Percentiles rank a stretch among this genome's conserved stretches.
Conservation (phyloP, 1,140 invertebrate species). For the Thrips palmi region DNA sequence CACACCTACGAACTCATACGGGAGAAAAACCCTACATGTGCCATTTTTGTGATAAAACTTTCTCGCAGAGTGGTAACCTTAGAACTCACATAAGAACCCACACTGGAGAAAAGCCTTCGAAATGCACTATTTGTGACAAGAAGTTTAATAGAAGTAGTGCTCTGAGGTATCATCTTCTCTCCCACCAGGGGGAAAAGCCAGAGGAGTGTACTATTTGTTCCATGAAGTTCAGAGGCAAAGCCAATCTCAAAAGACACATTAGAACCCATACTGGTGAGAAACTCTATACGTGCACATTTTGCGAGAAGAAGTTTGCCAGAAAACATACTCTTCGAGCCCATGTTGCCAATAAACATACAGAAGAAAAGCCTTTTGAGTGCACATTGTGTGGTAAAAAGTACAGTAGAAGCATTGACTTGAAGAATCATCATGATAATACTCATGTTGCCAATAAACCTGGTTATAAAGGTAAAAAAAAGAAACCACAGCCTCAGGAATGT, state of each 20-base stretch:
- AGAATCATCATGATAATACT: conserved; percentile 24
- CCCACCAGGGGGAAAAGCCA: conserved; percentile 14
- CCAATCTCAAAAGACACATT: conserved; percentile 26
- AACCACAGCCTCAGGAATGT: too few relatives aligned
- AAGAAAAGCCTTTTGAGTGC: conserved; percentile 21
- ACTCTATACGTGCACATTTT: conserved; percentile 14
- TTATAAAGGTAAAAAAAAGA: too few relatives aligned
- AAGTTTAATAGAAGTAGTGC: too few relatives aligned
- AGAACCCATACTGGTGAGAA: conserved; percentile 13
- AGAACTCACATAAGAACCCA: too few relatives aligned
- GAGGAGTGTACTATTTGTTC: conserved; percentile 21
- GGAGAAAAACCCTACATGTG: conserved; percentile 21
- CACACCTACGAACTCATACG: conserved; percentile 24
- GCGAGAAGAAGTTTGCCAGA: conserved; percentile 20
- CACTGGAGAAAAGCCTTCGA: too few relatives aligned
- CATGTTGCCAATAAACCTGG: too few relatives aligned
- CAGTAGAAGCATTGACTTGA: conserved; percentile 25
- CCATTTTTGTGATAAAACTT: conserved; percentile 11
- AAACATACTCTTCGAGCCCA: conserved; percentile 19
- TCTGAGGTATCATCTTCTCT: too few relatives aligned
- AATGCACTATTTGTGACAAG: too few relatives aligned
- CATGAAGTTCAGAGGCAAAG: conserved; percentile 25
- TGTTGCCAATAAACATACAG: conserved; percentile 15
- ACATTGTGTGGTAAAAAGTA: conserved; percentile 28
- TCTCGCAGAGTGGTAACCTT: too few relatives aligned